Evolutionary conservation across 2,113 vertebrate species (phyloP), one percentile per base, ranked within the genome.

Genomic region (Aleadryas rufinucha): DNA sequence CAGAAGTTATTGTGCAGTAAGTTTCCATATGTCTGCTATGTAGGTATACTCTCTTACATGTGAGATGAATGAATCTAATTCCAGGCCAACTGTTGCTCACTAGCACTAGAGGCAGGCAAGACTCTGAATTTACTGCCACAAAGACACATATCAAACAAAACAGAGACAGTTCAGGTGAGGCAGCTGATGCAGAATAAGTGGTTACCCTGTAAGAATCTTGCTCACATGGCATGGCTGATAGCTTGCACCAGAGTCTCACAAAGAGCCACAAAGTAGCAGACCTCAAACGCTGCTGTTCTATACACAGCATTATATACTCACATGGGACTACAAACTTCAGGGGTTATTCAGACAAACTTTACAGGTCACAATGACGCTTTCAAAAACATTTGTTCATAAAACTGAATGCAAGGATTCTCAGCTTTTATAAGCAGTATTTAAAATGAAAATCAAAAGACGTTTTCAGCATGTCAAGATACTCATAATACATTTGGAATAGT

Each of bases 31-130:
- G 16, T 45, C 59, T 65, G 45, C 50, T 59, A 41, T 3, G 12
- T 5, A 70, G 28, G 37, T 3, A 1, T 18, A 39, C 14, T 65
- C 54, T 39, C 12, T 35, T 35, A 65, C 0, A 0, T 33, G 49
- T 7, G 31, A 84, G 59, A 69, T 26, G 28, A 81, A 83, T 23
- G 15, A 84, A 81, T 41, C 31, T 53, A 69, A 93, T 49, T 66
- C 26, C 77, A 89, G 84, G 23, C 27, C 82, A 65, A 30, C 12
- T 74, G 28, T 31, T 45, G 24, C 42, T 49, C 56, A 49, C 50
- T 6, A 57, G 70, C 56, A 81, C 41, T 0, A 76, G 49, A 81
- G 37, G 37, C 21, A 65, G 16, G 27, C 22, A 69, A 19, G 13
- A 6, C 44, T 64, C 60, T 47, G 57, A 82, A 72, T 39, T 76